Evolutionary conservation across 2,797 vertebrate genomes (phyloP).

Genomic region (Valencia hispanica): DNA sequence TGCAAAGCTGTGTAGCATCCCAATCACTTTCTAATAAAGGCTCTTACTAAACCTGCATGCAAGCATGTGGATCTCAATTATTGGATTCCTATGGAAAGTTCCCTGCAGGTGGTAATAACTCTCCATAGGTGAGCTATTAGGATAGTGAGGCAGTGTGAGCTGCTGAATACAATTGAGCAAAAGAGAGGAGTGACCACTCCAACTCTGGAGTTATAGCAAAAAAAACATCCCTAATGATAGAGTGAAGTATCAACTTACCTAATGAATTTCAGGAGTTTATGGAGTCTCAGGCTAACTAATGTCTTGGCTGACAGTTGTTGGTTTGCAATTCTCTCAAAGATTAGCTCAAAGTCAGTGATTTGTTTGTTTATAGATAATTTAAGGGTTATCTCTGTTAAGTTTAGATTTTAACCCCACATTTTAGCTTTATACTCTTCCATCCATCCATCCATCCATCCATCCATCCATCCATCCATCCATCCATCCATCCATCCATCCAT

Average conservation of each 20-base stretch:
- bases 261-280: neutral
- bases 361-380: neutral
- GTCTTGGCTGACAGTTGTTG: neutral
- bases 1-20: constrained; percentile 30
- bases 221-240: neutral
- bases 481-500: too few species aligned
- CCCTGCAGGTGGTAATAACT: constrained; percentile 26
- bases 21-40: constrained; percentile 54
- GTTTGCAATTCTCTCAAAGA: neutral
- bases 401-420: neutral
- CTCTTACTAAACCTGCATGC: constrained; percentile 24
- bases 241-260: neutral
- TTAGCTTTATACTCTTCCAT: too few species aligned
- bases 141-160: neutral
- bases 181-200: neutral
- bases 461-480: too few species aligned
- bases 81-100: constrained; percentile 40
- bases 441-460: too few species aligned
- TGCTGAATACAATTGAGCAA: constrained; percentile 1
- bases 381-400: neutral
- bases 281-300: neutral
- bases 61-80: constrained; percentile 43
- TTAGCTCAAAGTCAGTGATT: neutral
- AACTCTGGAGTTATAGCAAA: too few species aligned
- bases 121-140: constrained; percentile 14